Evolutionary conservation across 2,113 vertebrate genomes (phyloP), one percentile per base, ranked within the genome.

Genomic region (Cyprinus carpio): DNA sequence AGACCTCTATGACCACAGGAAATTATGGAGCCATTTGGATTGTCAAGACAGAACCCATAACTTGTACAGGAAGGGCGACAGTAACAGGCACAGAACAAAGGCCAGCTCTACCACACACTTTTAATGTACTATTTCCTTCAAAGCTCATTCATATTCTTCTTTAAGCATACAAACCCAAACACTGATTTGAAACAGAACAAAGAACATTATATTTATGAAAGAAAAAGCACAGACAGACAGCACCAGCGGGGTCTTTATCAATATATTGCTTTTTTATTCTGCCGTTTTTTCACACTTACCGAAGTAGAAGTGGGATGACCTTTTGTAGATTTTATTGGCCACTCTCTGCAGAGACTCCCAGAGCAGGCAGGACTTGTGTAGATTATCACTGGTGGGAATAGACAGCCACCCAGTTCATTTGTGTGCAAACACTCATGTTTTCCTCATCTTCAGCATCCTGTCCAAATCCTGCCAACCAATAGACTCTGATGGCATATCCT

Each of bases 401-500:
- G 87, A 84, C 87, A 89, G 89, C 90, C 89, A 92, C 91, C 91
- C 92, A 89, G 25, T 93, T 92, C 88, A 90, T 92, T 89, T 88
- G 88, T 83, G 92, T 92, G 87, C 89, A 86, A 78, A 93, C 91
- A 89, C 86, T 94, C 92, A 92, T 78, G 89, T 92, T 86, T 85
- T 85, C 88, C 85, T 92, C 95, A 95, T 95, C 91, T 92, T 92
- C 85, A 83, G 90, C 85, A 91, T 90, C 90, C 84, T 89, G 87
- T 91, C 91, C 92, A 88, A 93, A 91, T 91, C 92, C 90, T 90
- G 91, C 90, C 89, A 89, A 87, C 89, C 90, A 82, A 87, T 87
- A 85, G 84, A 86, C 81, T 81, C 81, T 87, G 79, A 87, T 83
- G 64, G 85, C 76, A 86, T 87, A 81, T 82, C 86, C 84, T 78